A percentile compares a stretch with the other conserved stretches of the same genome.
Conservation (phyloP, 2,888 invertebrate species). For the Brenthis hecate region DNA sequence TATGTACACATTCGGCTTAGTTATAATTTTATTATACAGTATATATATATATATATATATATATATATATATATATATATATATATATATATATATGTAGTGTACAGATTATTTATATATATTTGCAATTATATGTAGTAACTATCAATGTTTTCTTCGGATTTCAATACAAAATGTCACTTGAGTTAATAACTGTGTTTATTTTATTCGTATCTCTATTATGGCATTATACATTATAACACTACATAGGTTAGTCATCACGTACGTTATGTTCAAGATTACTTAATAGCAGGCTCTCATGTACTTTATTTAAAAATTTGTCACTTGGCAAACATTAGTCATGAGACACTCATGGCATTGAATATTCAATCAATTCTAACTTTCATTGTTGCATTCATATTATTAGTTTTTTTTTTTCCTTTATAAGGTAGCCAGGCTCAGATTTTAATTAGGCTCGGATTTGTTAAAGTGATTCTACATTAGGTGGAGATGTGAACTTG, state of each 20-base stretch:
- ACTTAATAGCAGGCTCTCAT: conserved; percentile 25
- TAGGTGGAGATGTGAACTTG: no score
- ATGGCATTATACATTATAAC: neutral
- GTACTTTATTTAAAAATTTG: conserved; percentile 24
- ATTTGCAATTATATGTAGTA: no score
- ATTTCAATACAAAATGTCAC: neutral
- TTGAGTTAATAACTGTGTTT: neutral
- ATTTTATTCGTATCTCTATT: neutral
- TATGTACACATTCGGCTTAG: no score
- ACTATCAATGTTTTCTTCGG: no score
- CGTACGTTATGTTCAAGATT: conserved; percentile 25
- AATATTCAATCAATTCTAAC: conserved; percentile 28
- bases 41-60: no score
- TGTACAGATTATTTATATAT: no score
- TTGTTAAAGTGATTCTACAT: no score
- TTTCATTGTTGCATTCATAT: conserved; percentile 17
- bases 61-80: no score
- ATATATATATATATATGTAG: no score
- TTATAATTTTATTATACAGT: no score
- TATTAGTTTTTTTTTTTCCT: neutral
- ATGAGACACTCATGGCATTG: conserved; percentile 30
- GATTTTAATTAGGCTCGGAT: neutral
- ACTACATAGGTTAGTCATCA: conserved; percentile 32
- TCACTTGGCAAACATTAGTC: conserved; percentile 34
- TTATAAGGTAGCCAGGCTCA: conserved; percentile 1